Conservation (phyloP, 2,113 vertebrate species). For the Clarias macrocephalus region DNA sequence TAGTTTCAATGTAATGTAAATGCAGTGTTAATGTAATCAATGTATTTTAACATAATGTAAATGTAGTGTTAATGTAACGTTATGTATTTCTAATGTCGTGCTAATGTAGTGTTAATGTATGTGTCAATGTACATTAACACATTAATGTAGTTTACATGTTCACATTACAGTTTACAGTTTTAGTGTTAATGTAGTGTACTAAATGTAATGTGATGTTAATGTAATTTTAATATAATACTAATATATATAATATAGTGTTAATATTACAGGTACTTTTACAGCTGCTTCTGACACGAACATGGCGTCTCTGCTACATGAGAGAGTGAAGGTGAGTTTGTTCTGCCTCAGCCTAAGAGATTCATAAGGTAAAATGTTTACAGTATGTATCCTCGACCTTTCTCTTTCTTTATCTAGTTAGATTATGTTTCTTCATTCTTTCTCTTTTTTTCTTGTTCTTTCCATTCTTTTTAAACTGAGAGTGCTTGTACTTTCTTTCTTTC, state of each 20-base stretch:
- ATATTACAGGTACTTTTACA: neutral
- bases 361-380: neutral
- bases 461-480: neutral
- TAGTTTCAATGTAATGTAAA: neutral
- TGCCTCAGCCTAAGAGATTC: neutral
- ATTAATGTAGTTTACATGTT: neutral
- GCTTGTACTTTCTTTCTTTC: too few relatives aligned
- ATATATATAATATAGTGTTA: neutral
- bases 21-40: neutral
- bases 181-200: neutral
- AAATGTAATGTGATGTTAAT: neutral
- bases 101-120: neutral
- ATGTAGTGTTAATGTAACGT: neutral
- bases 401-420: neutral
- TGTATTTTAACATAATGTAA: too few relatives aligned
- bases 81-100: neutral
- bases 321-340: conserved; percentile 48
- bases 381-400: neutral
- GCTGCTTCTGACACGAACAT: conserved; percentile 6
- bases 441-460: neutral
- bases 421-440: neutral
- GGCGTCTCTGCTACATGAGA: conserved; percentile 47
- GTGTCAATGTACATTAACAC: too few relatives aligned
- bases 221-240: neutral
- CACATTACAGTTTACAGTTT: too few relatives aligned